These are phyloP conservation scores for Okapia johnstoni DNA, from an alignment of 2,113 vertebrate species.

Conservation along the genomic window DNA sequence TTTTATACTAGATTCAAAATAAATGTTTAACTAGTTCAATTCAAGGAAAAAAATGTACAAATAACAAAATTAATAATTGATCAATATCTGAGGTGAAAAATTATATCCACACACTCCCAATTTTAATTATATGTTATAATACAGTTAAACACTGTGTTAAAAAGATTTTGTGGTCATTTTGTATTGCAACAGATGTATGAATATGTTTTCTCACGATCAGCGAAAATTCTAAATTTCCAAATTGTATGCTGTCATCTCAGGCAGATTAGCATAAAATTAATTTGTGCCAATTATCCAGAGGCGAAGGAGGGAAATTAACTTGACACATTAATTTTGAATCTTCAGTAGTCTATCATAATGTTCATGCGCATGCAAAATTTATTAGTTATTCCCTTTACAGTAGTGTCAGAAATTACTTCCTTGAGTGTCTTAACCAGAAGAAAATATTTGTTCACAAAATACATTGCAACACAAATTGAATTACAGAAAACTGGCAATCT, in stretches of 20 bases:
- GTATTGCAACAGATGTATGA: background rate
- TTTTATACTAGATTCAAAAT: background rate
- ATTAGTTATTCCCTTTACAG: slow-evolving; percentile 11
- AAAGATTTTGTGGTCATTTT: background rate
- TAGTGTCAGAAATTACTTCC: slow-evolving; percentile 23
- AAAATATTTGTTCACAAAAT: slow-evolving; percentile 17
- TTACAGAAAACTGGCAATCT: background rate
- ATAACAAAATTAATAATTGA: background rate
- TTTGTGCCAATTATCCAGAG: slow-evolving; percentile 47
- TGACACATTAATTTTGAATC: slow-evolving; percentile 54
- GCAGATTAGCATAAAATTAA: slow-evolving; percentile 48
- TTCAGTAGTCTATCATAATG: slow-evolving; percentile 1
- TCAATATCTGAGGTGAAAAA: background rate
- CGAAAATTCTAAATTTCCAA: slow-evolving; percentile 40
- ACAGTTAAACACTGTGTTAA: background rate
- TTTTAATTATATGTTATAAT: background rate
- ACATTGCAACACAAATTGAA: background rate
- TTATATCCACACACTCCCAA: background rate
- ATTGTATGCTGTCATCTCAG: background rate
- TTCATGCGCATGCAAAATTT: background rate
- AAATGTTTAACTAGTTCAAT: background rate
- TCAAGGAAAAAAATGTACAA: background rate
- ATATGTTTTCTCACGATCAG: background rate
- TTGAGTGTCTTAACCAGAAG: background rate
- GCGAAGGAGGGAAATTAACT: slow-evolving; percentile 30